Evolutionary conservation across 2,888 invertebrate genomes (phyloP).

Genomic region (Gerris lacustris): DNA sequence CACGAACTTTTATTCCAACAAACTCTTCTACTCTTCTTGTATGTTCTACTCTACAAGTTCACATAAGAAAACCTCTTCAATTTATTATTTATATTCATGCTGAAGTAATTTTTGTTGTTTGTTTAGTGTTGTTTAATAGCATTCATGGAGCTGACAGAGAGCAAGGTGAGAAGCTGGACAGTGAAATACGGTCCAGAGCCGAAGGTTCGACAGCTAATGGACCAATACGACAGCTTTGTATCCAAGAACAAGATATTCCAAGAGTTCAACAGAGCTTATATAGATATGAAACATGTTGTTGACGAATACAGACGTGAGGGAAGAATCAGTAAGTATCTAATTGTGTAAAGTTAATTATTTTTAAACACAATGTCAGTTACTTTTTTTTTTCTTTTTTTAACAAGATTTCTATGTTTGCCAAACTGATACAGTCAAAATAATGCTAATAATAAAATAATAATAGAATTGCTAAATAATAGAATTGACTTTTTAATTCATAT

Average conservation of each 20-base stretch:
- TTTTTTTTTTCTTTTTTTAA: background rate
- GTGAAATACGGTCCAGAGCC: constrained; percentile 76
- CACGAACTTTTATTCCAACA: too few relatives aligned
- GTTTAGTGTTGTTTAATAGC: constrained; percentile 72
- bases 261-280: constrained; percentile 81
- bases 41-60: too few relatives aligned
- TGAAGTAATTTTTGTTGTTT: too few relatives aligned
- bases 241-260: constrained; percentile 87
- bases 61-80: too few relatives aligned
- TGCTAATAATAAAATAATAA: too few relatives aligned
- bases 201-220: constrained; percentile 67
- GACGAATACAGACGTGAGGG: constrained; percentile 81
- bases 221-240: constrained; percentile 83
- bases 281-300: constrained; percentile 83
- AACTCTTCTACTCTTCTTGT: too few relatives aligned
- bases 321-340: constrained; percentile 51
- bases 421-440: background rate
- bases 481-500: too few relatives aligned
- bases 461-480: too few relatives aligned
- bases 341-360: background rate
- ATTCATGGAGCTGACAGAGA: constrained; percentile 79
- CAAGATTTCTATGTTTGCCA: background rate
- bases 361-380: background rate
- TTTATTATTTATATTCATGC: too few relatives aligned
- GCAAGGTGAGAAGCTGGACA: constrained; percentile 77